phyloP scores from a whole-genome alignment of 2,797 vertebrate genomes.

The Argentina silus region DNA sequence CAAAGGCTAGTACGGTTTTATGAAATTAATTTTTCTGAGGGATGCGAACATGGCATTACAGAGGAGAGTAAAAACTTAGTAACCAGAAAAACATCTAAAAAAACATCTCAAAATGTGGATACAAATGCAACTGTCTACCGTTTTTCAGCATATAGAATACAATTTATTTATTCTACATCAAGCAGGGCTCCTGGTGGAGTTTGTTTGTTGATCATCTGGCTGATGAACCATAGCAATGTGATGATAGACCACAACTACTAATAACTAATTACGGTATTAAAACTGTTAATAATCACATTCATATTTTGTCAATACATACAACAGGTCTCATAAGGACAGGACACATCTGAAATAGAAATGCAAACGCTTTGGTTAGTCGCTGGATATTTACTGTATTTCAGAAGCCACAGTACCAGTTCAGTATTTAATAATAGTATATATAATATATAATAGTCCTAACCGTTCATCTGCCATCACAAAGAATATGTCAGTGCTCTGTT shows the following conservation, averaged over 20 bases:
- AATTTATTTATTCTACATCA: constrained; percentile 21
- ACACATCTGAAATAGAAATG: constrained; percentile 57
- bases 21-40: constrained; percentile 42
- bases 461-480: constrained; percentile 62
- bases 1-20: constrained; percentile 43
- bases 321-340: constrained; percentile 55
- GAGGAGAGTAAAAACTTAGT: constrained; percentile 50
- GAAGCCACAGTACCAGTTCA: constrained; percentile 68
- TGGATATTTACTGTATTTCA: constrained; percentile 67
- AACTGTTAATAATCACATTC: constrained; percentile 38
- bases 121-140: constrained; percentile 23
- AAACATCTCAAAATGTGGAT: constrained; percentile 37
- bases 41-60: constrained; percentile 48
- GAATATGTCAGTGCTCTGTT: constrained; percentile 55
- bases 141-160: constrained; percentile 22
- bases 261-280: constrained; percentile 19
- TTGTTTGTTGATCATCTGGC: not conserved
- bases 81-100: constrained; percentile 55
- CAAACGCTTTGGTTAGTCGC: constrained; percentile 51
- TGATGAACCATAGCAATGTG: constrained; percentile 4
- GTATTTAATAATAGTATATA: too few relatives aligned
- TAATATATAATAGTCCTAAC: constrained; percentile 61
- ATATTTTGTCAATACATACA: constrained; percentile 29
- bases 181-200: constrained; percentile 4
- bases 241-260: constrained; percentile 19